These are phyloP conservation scores for Cyanoliseus patagonus DNA, from an alignment of 2,113 vertebrate genomes.

Conservation along the genomic window DNA sequence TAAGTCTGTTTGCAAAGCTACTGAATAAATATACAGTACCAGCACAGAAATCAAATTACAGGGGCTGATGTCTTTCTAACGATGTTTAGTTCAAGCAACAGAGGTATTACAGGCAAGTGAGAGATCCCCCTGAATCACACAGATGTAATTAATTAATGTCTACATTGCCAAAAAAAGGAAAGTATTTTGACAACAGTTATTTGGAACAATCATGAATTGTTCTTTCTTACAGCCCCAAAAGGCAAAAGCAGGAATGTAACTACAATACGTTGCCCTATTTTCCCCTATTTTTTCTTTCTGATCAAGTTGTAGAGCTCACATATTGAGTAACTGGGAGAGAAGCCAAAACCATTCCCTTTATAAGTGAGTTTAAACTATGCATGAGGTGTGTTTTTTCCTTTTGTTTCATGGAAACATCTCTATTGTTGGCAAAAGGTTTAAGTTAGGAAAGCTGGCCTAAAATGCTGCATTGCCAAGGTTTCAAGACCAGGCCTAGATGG, in stretches of 20 bases:
- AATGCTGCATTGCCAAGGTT: conserved; percentile 25
- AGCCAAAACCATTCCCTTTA: conserved; percentile 51
- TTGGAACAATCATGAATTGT: conserved; percentile 64
- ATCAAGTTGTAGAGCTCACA: conserved; percentile 47
- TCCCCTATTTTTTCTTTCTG: conserved; percentile 20
- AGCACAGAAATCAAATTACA: background rate
- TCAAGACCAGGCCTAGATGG: conserved; percentile 38
- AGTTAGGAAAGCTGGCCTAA: conserved; percentile 60
- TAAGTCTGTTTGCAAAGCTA: conserved; percentile 12
- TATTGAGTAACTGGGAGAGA: conserved; percentile 61
- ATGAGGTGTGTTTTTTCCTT: conserved; percentile 40
- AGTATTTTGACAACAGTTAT: conserved; percentile 51
- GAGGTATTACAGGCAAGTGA: background rate
- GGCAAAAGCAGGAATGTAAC: conserved; percentile 49
- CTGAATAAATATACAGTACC: background rate
- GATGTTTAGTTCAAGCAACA: background rate
- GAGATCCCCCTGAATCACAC: background rate
- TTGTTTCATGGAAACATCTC: conserved; percentile 69
- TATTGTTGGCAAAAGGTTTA: conserved; percentile 51
- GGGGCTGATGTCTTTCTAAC: background rate
- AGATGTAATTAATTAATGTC: conserved; percentile 52
- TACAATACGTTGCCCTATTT: background rate
- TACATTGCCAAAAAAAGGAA: conserved; percentile 46
- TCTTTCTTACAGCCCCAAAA: conserved; percentile 30
- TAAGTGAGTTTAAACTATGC: conserved; percentile 55